These are phyloP conservation scores for Ciconia nigra DNA, from an alignment of 2,797 vertebrate species.

Conservation along the genomic window DNA sequence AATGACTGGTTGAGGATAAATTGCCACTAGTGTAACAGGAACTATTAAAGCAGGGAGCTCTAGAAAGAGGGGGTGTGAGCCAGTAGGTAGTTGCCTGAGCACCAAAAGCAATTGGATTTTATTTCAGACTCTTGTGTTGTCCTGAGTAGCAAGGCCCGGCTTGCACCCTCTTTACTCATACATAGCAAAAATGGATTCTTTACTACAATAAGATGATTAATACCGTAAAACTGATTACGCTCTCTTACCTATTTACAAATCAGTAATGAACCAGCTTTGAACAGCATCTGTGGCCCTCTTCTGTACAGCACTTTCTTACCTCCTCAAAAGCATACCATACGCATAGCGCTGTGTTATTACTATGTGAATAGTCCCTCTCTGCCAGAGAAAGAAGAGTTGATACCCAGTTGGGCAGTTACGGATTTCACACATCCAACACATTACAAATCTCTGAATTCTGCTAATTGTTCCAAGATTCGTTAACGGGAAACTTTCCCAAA, in stretches of 20 bases:
- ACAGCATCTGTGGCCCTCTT: neutral
- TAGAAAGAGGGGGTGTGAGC: neutral
- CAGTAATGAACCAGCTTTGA: neutral
- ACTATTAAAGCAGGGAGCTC: neutral
- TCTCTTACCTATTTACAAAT: neutral
- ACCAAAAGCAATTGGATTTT: neutral
- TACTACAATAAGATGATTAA: neutral
- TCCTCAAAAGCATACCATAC: neutral
- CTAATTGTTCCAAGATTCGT: neutral
- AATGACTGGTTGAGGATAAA: neutral
- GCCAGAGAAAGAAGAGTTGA: neutral
- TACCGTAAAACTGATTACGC: neutral
- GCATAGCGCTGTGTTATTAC: neutral
- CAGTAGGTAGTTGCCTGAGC: neutral
- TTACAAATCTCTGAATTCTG: neutral
- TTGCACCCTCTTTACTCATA: neutral
- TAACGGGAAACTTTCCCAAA: neutral
- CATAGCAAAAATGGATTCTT: neutral
- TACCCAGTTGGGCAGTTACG: neutral
- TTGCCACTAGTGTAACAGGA: neutral
- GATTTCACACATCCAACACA: neutral
- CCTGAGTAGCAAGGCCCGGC: neutral
- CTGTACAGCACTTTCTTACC: neutral
- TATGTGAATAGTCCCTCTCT: neutral
- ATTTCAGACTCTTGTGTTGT: neutral